Evolutionary conservation across 1,140 invertebrate genomes (phyloP).

Genomic region (Matsumurasca onukii): DNA sequence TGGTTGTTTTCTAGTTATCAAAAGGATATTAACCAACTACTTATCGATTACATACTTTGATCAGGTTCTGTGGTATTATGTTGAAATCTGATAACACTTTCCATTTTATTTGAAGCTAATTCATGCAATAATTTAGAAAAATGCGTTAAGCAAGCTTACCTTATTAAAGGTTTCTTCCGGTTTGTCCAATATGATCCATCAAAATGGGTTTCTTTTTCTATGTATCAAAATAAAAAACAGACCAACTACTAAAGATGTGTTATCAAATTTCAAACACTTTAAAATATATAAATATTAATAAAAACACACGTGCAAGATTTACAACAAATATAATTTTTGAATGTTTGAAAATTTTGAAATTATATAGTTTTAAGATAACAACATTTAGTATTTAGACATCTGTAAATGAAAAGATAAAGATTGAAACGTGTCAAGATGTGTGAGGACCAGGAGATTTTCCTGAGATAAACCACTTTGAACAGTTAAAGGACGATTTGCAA

Average conservation of each 20-base stretch:
- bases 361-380: background rate
- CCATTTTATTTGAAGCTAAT: background rate
- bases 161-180: background rate
- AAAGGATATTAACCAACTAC: background rate
- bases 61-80: background rate
- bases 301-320: background rate
- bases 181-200: background rate
- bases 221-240: slow-evolving; percentile 2
- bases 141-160: slow-evolving; percentile 2
- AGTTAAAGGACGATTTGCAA: too few relatives aligned
- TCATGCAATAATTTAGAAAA: background rate
- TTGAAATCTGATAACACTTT: slow-evolving; percentile 25
- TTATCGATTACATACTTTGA: background rate
- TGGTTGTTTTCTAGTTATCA: background rate
- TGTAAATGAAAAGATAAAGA: background rate
- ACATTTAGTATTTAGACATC: background rate
- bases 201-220: background rate
- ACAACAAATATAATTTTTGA: background rate
- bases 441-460: background rate
- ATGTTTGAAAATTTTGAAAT: background rate
- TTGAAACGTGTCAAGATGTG: background rate
- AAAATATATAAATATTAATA: background rate
- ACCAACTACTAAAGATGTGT: background rate
- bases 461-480: too few relatives aligned
- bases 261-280: slow-evolving; percentile 20